These are phyloP conservation scores for Branchipolynoe longqiensis DNA, from an alignment of 2,888 invertebrate species.

Conservation along the genomic window DNA sequence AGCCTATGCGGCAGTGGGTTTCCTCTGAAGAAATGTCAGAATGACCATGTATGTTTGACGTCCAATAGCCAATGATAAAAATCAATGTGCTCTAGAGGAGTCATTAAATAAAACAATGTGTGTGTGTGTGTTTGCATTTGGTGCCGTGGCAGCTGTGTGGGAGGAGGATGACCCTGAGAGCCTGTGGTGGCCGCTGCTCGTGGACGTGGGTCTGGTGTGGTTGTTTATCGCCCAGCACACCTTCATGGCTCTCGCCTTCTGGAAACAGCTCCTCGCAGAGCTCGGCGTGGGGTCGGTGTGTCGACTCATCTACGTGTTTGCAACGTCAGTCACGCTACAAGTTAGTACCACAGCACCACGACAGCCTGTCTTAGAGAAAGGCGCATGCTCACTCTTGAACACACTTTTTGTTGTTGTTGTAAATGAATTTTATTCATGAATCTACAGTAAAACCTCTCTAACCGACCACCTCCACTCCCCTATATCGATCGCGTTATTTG, in stretches of 20 bases:
- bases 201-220: conserved; percentile 14
- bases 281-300: background rate
- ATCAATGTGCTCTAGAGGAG: background rate
- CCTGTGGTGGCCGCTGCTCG: conserved; percentile 41
- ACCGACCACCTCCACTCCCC: too few species aligned
- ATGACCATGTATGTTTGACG: background rate
- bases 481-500: too few species aligned
- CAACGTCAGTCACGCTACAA: background rate
- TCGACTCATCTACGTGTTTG: conserved; percentile 12
- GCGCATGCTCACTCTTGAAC: too few species aligned
- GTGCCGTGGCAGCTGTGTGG: conserved; percentile 19
- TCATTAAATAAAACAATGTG: background rate
- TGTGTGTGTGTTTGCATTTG: background rate
- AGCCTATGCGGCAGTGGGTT: too few species aligned
- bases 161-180: conserved; percentile 17
- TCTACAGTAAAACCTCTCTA: too few species aligned
- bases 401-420: too few species aligned
- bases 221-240: conserved; percentile 51
- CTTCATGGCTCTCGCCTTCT: conserved; percentile 34
- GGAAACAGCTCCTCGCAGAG: conserved; percentile 12
- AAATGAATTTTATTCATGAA: too few species aligned
- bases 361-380: too few species aligned
- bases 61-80: background rate
- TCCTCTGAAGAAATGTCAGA: too few species aligned
- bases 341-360: background rate